A percentile compares a stretch with the other conserved stretches of the same genome.
Conservation (phyloP, 1,140 invertebrate genomes). For the Dolichoris vasculosae region DNA sequence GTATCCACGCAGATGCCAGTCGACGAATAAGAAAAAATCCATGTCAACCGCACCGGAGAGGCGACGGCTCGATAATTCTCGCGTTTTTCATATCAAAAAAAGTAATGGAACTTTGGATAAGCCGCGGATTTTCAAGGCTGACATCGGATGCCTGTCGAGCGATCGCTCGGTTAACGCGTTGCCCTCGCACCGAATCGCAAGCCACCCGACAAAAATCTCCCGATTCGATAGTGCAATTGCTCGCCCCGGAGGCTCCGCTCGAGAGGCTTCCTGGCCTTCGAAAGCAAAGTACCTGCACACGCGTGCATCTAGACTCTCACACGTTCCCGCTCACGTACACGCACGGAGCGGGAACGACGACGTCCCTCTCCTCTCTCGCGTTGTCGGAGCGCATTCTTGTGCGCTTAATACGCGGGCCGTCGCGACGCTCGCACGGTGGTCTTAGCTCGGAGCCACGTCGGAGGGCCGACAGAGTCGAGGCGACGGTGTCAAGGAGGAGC, state of each 20-base stretch:
- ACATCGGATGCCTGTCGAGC: neutral
- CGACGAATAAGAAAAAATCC: neutral
- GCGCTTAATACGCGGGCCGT: neutral
- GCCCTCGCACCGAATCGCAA: neutral
- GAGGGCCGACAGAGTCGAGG: neutral
- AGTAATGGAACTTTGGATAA: neutral
- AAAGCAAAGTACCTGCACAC: neutral
- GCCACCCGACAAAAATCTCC: neutral
- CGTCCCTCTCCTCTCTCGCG: neutral
- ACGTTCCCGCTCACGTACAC: neutral
- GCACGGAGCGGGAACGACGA: too few species aligned
- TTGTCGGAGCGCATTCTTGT: neutral
- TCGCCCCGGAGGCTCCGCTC: neutral
- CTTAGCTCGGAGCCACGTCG: neutral
- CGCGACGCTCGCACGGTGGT: conserved; percentile 15
- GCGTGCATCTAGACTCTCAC: neutral
- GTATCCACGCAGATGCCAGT: too few species aligned
- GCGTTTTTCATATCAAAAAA: neutral
- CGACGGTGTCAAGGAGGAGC: neutral
- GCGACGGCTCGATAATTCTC: neutral
- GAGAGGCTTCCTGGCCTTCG: neutral
- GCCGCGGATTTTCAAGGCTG: neutral
- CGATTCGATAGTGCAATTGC: neutral
- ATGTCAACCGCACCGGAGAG: neutral
- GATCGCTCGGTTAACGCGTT: neutral